These are phyloP conservation scores for Thymelicus acteon DNA, from an alignment of 2,888 invertebrate genomes.

Conservation along the genomic window DNA sequence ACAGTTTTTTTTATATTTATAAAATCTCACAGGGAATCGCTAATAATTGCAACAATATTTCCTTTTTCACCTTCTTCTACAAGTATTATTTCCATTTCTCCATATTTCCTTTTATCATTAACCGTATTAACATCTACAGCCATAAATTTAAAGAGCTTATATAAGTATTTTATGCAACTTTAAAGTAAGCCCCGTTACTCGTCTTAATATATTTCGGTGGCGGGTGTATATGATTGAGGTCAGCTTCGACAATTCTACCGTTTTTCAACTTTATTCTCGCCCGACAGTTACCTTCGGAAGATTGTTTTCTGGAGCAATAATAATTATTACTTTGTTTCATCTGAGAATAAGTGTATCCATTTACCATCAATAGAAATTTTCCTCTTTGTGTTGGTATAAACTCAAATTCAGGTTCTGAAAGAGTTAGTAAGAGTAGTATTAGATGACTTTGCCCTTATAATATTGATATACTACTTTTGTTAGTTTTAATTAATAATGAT, in stretches of 20 bases:
- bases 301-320: constrained; percentile 54
- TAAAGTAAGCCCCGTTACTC: constrained; percentile 46
- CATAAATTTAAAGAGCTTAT: too few relatives aligned
- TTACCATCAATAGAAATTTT: constrained; percentile 48
- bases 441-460: too few relatives aligned
- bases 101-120: too few relatives aligned
- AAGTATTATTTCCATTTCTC: too few relatives aligned
- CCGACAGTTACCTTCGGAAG: constrained; percentile 21
- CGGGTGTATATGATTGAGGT: constrained; percentile 48
- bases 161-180: constrained; percentile 21
- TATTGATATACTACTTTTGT: too few relatives aligned
- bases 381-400: constrained; percentile 52
- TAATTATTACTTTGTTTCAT: constrained; percentile 46
- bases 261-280: constrained; percentile 39
- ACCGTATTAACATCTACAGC: too few relatives aligned
- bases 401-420: constrained; percentile 42
- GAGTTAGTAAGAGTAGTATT: not conserved
- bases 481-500: too few relatives aligned
- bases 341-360: constrained; percentile 51
- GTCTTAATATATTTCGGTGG: constrained; percentile 52
- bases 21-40: too few relatives aligned
- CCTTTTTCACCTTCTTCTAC: too few relatives aligned
- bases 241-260: constrained; percentile 40
- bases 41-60: too few relatives aligned
- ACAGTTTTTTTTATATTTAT: too few relatives aligned